phyloP scores from a whole-genome alignment of 1,140 invertebrate species.

The Drosophila repletoides region DNA sequence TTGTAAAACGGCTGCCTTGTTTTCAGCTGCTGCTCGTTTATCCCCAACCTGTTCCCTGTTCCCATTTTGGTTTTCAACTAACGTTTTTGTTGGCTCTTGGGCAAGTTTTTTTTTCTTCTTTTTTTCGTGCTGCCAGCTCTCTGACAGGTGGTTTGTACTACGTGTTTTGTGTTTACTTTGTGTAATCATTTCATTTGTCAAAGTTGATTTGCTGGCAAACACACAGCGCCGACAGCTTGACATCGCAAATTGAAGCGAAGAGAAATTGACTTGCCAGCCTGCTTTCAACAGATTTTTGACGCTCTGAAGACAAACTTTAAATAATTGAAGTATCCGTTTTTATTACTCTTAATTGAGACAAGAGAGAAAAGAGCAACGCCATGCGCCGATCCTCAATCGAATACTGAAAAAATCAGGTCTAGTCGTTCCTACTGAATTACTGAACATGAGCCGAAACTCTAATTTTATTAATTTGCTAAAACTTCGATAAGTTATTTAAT shows the following conservation, averaged over 20 bases:
- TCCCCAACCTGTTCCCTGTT: no score
- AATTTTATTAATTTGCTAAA: no score
- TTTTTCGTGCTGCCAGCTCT: slow-evolving; percentile 16
- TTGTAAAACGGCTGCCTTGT: slow-evolving; percentile 60
- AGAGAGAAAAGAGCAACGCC: no score
- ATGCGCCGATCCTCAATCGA: no score
- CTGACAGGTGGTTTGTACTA: slow-evolving; percentile 75
- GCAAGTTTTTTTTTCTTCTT: slow-evolving; percentile 21
- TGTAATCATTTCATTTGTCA: slow-evolving; percentile 81
- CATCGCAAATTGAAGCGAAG: slow-evolving; percentile 36
- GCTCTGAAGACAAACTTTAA: no score
- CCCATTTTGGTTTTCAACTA: slow-evolving; percentile 4
- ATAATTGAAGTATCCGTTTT: no score
- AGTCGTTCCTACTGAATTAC: no score
- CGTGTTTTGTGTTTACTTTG: slow-evolving; percentile 73
- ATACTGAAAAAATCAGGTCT: no score
- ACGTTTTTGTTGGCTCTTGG: slow-evolving; percentile 36
- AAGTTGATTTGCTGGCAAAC: slow-evolving; percentile 65
- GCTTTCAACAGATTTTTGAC: not conserved
- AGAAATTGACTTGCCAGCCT: not conserved
- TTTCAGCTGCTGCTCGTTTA: slow-evolving; percentile 16
- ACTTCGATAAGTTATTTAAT: no score
- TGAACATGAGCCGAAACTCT: no score
- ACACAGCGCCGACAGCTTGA: slow-evolving; percentile 60
- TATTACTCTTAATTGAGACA: no score